A percentile compares a stretch with the other conserved stretches of the same genome.
phyloP scores from a whole-genome alignment of 2,797 vertebrate genomes.

The Siniperca obscura region DNA sequence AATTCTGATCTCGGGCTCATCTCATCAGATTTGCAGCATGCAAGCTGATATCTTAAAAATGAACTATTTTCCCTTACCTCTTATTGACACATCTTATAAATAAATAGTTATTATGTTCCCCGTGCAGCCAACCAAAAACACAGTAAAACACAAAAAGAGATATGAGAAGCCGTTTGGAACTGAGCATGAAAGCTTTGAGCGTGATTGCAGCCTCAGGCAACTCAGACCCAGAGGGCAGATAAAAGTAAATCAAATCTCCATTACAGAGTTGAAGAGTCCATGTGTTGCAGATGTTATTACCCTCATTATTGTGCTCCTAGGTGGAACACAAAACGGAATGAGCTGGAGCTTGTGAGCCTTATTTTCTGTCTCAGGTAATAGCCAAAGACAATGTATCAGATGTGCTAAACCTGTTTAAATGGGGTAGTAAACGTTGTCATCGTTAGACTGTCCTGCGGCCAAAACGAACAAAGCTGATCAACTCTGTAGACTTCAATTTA shows the following conservation, averaged over 20 bases:
- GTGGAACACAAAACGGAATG: constrained; percentile 41
- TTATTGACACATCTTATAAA: constrained; percentile 14
- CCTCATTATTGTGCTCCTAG: constrained; percentile 61
- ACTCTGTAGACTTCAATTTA: constrained; percentile 10
- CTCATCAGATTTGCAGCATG: not conserved
- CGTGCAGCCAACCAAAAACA: constrained; percentile 9
- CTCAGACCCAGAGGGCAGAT: constrained; percentile 58
- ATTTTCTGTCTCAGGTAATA: constrained; percentile 25
- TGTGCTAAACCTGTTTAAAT: constrained; percentile 7
- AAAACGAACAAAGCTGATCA: not conserved
- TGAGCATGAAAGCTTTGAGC: constrained; percentile 30
- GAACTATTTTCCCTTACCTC: not conserved
- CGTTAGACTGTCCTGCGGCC: not conserved
- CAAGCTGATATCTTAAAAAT: constrained; percentile 1
- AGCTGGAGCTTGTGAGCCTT: constrained; percentile 17
- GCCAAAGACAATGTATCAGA: constrained; percentile 15
- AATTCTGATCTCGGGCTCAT: not conserved
- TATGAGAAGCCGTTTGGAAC: constrained; percentile 27
- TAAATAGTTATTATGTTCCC: constrained; percentile 7
- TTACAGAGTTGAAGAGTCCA: constrained; percentile 48
- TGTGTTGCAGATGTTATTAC: constrained; percentile 64
- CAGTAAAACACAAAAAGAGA: constrained; percentile 2
- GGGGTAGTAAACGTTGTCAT: not conserved
- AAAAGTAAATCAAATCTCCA: constrained; percentile 70
- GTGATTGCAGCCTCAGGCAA: constrained; percentile 51